Evolutionary conservation across 2,888 invertebrate species (phyloP), one percentile per base, ranked within the genome.

Genomic region (Lypha dubia): DNA sequence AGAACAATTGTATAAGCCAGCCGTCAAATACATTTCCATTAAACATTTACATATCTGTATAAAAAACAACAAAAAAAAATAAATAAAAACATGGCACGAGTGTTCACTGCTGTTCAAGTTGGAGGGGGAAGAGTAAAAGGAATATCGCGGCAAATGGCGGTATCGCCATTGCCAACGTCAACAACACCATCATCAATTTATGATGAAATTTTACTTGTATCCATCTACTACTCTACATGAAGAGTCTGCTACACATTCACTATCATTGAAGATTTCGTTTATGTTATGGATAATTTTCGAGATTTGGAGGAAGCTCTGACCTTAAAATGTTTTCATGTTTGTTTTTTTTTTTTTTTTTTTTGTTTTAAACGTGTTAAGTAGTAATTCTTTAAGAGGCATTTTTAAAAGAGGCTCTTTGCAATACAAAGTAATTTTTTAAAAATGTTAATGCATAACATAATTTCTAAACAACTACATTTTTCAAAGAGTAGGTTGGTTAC

Each of bases 11-110:
- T 77, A 88, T 88, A 88, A 90, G 88, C 88, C 91, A 90, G 89
- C 89, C 90, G 88, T 91, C 90, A 89, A 90, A 90, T 89, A 89
- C 89, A 88, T 89, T 88, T 88, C 90, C 89, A 90, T 90, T 90
- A 89, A 88, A 88, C 87, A 88, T 87, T 85, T 86, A 85, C 85
- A 82, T 71, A 53, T 79, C n/a, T n/a, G n/a, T n/a, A n/a, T n/a
- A n/a, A n/a, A n/a, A n/a, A n/a, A n/a, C n/a, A 32, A n/a, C 17
- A 60, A 22, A 70, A 32, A 44, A 68, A 46, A 56, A 13, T n/a
- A n/a, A n/a, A n/a, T n/a, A n/a, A n/a, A n/a, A n/a, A n/a, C n/a
- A n/a, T n/a, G n/a, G n/a, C 8, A 63, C 7, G 24, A 63, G 46
- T 28, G 44, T 20, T 9, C n/a, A 46, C 20, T 41, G 38, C 38